Conservation (phyloP, 2,797 vertebrate genomes). For the Hylomyscus alleni region DNA sequence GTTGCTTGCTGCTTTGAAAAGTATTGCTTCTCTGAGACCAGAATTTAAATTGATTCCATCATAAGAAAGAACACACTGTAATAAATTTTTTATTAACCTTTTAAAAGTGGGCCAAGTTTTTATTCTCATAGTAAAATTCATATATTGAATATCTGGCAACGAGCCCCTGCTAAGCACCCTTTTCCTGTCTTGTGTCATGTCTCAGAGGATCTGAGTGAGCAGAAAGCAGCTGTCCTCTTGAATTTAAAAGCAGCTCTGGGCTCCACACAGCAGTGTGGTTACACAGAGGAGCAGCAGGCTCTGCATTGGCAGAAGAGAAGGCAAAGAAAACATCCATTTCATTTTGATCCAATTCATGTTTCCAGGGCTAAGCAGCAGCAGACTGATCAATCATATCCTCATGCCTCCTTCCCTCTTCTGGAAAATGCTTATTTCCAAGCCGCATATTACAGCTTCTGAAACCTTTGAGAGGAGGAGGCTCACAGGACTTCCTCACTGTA, state of each 20-base stretch:
- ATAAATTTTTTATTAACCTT: constrained; percentile 71
- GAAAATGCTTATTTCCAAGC: constrained; percentile 41
- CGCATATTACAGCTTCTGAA: neutral
- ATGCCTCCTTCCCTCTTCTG: neutral
- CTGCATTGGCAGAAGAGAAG: constrained; percentile 10
- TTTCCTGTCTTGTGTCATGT: constrained; percentile 29
- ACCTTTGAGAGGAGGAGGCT: neutral
- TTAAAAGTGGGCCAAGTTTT: constrained; percentile 53
- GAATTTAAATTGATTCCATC: constrained; percentile 62
- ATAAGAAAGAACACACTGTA: constrained; percentile 65
- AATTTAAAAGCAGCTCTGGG: constrained; percentile 53
- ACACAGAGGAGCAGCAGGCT: neutral
- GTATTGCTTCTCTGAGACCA: constrained; percentile 8
- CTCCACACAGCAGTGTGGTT: neutral
- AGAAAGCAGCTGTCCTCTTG: constrained; percentile 60
- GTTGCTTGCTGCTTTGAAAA: constrained; percentile 34
- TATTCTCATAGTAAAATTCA: constrained; percentile 68
- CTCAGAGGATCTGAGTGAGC: constrained; percentile 45
- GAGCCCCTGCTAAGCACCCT: neutral
- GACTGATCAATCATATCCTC: neutral
- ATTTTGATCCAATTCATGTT: neutral
- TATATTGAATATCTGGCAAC: constrained; percentile 69
- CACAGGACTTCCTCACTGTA: neutral
- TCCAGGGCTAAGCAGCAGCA: constrained; percentile 32
- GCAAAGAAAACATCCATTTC: constrained; percentile 9